A percentile compares a stretch with the other conserved stretches of the same genome.
Evolutionary conservation across 1,140 invertebrate genomes (phyloP).

Genomic region (Papilio glaucus): DNA sequence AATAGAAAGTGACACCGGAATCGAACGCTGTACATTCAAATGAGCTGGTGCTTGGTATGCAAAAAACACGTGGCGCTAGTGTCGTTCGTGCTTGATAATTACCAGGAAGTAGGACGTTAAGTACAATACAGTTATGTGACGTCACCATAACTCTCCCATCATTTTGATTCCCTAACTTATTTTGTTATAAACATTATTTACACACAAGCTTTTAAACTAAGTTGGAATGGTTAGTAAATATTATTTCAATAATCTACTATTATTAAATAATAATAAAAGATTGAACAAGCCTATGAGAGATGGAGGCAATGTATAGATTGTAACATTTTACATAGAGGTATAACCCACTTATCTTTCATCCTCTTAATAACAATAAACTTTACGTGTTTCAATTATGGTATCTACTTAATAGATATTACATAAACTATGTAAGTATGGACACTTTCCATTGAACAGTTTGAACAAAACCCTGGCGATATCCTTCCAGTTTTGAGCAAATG

Average conservation of each 20-base stretch:
- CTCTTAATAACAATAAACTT: no score
- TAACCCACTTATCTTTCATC: no score
- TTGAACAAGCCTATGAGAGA: no score
- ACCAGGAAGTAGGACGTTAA: not conserved
- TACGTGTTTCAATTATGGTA: no score
- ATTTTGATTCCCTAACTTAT: no score
- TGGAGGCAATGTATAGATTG: no score
- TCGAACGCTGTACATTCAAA: not conserved
- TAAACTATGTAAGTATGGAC: not conserved
- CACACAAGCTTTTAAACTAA: no score
- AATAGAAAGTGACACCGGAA: slow-evolving; percentile 15
- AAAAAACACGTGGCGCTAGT: slow-evolving; percentile 5
- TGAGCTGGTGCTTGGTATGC: slow-evolving; percentile 1
- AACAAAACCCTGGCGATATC: slow-evolving; percentile 11
- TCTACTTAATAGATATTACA: not conserved
- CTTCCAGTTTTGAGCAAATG: slow-evolving; percentile 10
- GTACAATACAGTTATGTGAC: not conserved
- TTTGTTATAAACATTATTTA: no score
- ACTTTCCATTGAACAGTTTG: not conserved
- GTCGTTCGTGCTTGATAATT: not conserved
- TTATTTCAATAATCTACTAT: no score
- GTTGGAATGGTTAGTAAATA: no score
- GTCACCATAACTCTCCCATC: not conserved
- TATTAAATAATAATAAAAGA: no score
- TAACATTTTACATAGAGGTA: no score